Conservation (phyloP, 1,140 invertebrate genomes). For the Brachionus paranguensis region DNA sequence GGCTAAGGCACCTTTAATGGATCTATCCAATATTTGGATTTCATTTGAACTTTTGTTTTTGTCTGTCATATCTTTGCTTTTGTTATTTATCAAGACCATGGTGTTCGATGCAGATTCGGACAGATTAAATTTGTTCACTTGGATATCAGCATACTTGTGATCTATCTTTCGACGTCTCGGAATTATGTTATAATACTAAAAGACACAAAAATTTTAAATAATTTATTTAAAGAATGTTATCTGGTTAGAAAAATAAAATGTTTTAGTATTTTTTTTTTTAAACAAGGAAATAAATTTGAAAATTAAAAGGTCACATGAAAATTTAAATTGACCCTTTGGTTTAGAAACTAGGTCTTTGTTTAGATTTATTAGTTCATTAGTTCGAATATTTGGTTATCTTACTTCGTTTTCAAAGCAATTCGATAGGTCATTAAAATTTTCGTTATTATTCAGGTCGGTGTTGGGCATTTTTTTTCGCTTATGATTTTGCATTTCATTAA, state of each 20-base stretch:
- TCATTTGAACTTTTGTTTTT: neutral
- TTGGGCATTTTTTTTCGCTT: neutral
- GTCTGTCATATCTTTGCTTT: neutral
- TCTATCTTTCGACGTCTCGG: neutral
- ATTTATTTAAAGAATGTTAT: neutral
- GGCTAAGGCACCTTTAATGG: neutral
- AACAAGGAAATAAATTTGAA: conserved; percentile 6
- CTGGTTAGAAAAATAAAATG: neutral
- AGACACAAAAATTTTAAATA: neutral
- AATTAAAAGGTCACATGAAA: neutral
- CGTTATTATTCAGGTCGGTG: neutral
- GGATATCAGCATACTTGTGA: neutral
- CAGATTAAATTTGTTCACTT: neutral
- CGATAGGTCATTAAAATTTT: neutral
- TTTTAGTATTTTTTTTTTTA: neutral
- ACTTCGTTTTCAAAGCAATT: conserved; percentile 13
- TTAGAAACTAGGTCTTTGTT: conserved; percentile 10
- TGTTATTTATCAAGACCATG: neutral
- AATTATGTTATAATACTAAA: neutral
- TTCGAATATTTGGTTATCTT: neutral
- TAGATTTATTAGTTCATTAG: neutral
- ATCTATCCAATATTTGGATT: conserved; percentile 5
- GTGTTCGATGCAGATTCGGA: neutral
- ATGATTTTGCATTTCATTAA: conserved; percentile 17
- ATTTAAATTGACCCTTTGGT: neutral